Conservation (phyloP, 1,140 invertebrate species). For the Frieseomelitta varia region DNA sequence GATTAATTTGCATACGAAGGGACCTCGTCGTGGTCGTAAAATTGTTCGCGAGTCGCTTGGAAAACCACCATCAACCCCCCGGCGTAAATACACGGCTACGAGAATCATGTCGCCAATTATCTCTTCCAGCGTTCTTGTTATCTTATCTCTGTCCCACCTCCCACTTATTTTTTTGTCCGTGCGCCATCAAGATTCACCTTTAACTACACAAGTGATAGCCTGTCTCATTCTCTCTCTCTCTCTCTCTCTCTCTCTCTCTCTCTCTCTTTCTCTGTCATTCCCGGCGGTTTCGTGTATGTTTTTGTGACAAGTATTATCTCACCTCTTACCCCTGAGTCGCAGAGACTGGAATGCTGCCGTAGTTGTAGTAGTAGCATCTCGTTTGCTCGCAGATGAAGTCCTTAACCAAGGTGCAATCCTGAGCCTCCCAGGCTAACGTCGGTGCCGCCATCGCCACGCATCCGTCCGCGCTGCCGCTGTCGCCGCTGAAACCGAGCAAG, state of each 20-base stretch:
- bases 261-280: conserved; percentile 31
- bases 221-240: neutral
- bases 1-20: conserved; percentile 10
- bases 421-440: conserved; percentile 89
- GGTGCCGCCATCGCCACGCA: conserved; percentile 90
- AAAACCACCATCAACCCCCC: neutral
- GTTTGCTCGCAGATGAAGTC: conserved; percentile 95
- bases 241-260: conserved; percentile 8
- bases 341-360: conserved; percentile 93
- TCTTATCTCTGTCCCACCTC: conserved; percentile 40
- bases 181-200: conserved; percentile 42
- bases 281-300: conserved; percentile 61
- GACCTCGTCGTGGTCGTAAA: neutral
- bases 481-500: conserved; percentile 78
- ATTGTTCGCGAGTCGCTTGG: no score
- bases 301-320: conserved; percentile 80
- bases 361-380: conserved; percentile 94
- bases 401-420: conserved; percentile 91
- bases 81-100: neutral
- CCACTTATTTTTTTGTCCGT: conserved; percentile 47
- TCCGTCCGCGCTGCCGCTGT: conserved; percentile 86
- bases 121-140: neutral
- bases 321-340: conserved; percentile 94
- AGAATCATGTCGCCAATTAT: conserved; percentile 11
- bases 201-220: neutral